Evolutionary conservation across 2,797 vertebrate species (phyloP), one percentile per base, ranked within the genome.

Genomic region (Cyprinodon diabolis): DNA sequence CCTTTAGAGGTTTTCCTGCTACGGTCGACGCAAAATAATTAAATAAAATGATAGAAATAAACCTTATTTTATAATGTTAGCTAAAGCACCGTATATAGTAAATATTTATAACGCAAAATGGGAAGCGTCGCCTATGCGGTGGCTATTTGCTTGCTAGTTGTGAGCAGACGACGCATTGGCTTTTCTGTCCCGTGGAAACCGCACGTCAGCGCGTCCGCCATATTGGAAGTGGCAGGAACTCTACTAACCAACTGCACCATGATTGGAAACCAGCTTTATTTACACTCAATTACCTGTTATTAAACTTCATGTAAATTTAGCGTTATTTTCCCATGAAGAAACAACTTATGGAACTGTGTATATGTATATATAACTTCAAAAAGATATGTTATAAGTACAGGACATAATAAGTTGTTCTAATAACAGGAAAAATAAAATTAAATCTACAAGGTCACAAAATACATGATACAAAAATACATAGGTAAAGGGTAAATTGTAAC

Each of bases 1-100:
- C 90, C 90, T 91, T 67, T 72, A 15, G 7, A 58, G 21, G 77
- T 62, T 23, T 30, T 7, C 5, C 62, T 81, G 40, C 55, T 40
- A 54, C 37, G 23, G 47, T 76, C 66, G 19, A 66, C 23, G 49
- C 49, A 4, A 15, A 35, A 67, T 54, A 3, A 30, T 3, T 23
- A 13, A 35, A n/a, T 72, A 1, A 60, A 75, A 75, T n/a, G 1
- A 2, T 21, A 68, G 17, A 43, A 56, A 13, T 40, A 1, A 40
- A 63, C 47, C 51, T 13, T 62, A 62, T 7, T 48, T 35, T 40
- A 12, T 65, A 54, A 25, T 1, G 54, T 45, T 23, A 4, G 47
- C 71, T 74, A 84, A 74, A 86, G 74, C 74, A 88, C 73, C 17
- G 30, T 6, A 40, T 5, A 19, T 1, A 43, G 30, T 37, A 4